A percentile compares a stretch with the other conserved stretches of the same genome.
Evolutionary conservation across 1,140 invertebrate species (phyloP).

Genomic region (Meloidogyne hapla): DNA sequence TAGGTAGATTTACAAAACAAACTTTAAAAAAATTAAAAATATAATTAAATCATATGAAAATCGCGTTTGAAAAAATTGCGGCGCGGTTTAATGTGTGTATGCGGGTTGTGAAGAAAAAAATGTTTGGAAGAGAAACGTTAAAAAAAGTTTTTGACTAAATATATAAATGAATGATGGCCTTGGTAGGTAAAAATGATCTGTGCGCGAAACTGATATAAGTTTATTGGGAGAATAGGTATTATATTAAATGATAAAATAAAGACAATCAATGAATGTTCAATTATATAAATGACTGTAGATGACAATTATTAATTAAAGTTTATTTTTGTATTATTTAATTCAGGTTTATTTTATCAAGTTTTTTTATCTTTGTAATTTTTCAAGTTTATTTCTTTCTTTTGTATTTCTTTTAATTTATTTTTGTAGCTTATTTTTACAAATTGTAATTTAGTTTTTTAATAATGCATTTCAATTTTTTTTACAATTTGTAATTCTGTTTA

Average conservation of each 20-base stretch:
- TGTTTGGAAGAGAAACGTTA: not conserved
- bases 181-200: conserved; percentile 2
- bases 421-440: not conserved
- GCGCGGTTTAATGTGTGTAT: not conserved
- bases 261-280: not conserved
- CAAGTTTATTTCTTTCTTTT: not conserved
- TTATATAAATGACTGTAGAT: not conserved
- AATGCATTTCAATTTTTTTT: too few relatives aligned
- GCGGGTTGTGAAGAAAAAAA: not conserved
- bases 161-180: not conserved
- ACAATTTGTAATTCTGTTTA: too few relatives aligned
- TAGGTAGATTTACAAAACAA: not conserved
- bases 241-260: not conserved
- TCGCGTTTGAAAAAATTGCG: not conserved
- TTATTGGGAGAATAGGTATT: not conserved
- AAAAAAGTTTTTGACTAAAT: not conserved
- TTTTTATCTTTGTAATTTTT: not conserved
- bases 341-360: not conserved
- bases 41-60: conserved; percentile 4
- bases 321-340: not conserved
- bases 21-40: not conserved
- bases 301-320: not conserved
- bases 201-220: not conserved
- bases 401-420: not conserved
- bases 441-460: too few relatives aligned